Evolutionary conservation across 37 sponge, comb jelly and placozoan genomes (phyloP).

Genomic region (Beroe ovata): DNA sequence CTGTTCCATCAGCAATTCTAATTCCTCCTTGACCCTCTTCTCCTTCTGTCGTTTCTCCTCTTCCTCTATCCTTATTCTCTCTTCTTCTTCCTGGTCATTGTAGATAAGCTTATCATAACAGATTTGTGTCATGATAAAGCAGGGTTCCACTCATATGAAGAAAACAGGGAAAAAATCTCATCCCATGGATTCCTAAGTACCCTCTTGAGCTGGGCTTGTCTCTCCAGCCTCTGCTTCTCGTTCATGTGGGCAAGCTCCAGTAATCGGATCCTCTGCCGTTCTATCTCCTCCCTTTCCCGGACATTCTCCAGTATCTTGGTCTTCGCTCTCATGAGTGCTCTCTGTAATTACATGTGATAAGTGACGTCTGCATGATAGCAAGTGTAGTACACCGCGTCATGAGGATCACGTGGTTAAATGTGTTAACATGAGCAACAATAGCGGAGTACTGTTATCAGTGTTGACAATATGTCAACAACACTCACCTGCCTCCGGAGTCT

Average conservation of each 20-base stretch:
- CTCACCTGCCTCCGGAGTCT: slow-evolving; percentile 45
- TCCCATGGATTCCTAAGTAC: no score
- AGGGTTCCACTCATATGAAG: no score
- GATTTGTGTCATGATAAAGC: no score
- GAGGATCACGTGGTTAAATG: no score
- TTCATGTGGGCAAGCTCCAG: slow-evolving; percentile 45
- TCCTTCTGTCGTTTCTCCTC: slow-evolving; percentile 30
- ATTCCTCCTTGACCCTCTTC: slow-evolving; percentile 25
- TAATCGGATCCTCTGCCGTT: neutral
- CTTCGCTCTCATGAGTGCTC: slow-evolving; percentile 44
- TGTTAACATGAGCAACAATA: no score
- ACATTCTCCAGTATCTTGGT: neutral
- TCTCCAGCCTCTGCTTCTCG: slow-evolving; percentile 18
- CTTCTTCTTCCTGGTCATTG: slow-evolving; percentile 48
- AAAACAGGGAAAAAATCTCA: no score
- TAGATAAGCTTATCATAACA: no score
- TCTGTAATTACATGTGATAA: no score
- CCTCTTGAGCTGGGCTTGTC: slow-evolving; percentile 19
- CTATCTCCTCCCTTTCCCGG: neutral
- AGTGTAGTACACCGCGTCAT: no score
- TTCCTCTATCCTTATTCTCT: neutral
- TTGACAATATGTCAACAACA: no score
- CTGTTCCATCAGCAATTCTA: neutral
- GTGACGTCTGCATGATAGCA: no score
- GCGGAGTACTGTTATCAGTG: no score